phyloP scores from a whole-genome alignment of 1,140 invertebrate genomes.

The Chionoecetes opilio region DNA sequence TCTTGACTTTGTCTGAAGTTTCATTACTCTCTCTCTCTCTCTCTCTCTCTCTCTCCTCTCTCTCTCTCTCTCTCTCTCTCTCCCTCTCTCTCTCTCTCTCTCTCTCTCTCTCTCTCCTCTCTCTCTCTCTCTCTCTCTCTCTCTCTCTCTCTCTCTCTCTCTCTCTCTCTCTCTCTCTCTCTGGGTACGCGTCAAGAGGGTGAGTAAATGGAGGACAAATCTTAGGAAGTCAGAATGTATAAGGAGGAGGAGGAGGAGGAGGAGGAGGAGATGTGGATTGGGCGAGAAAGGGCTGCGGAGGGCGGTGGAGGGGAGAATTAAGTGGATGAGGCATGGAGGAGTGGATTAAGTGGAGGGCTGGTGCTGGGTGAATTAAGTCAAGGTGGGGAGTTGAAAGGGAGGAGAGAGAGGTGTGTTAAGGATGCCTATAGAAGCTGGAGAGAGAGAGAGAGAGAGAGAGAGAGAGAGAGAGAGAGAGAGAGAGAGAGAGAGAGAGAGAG shows the following conservation, averaged over 20 bases:
- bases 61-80: slow-evolving; percentile 27
- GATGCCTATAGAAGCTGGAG: neutral
- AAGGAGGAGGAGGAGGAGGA: neutral
- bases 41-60: neutral
- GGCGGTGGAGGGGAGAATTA: neutral
- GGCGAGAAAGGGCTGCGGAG: neutral
- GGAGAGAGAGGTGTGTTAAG: neutral
- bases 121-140: neutral
- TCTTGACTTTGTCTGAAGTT: neutral
- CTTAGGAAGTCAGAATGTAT: neutral
- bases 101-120: slow-evolving; percentile 19
- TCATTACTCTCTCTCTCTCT: neutral
- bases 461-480: neutral
- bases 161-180: slow-evolving; percentile 27
- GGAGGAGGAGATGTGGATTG: neutral
- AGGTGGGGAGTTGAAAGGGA: neutral
- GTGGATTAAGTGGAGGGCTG: neutral
- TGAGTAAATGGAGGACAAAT: neutral
- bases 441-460: neutral
- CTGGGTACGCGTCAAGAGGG: neutral
- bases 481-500: neutral
- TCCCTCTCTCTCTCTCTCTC: neutral
- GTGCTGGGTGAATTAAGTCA: neutral
- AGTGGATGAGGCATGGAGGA: neutral
- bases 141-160: slow-evolving; percentile 27